Conservation (phyloP, 2,113 vertebrate genomes). For the Elephas maximus region DNA sequence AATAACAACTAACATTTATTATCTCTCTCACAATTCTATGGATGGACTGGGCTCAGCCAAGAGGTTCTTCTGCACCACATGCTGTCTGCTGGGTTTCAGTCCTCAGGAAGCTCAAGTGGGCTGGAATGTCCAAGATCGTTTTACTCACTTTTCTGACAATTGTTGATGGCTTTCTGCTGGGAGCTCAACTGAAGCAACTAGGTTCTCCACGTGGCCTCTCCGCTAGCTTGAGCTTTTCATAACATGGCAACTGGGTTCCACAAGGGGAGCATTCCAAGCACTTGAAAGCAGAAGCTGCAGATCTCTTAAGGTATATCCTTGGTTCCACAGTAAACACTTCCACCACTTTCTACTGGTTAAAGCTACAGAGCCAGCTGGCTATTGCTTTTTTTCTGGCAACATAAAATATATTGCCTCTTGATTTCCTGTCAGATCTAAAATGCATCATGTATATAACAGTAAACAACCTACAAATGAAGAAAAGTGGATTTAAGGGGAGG, state of each 20-base stretch:
- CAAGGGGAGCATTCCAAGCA: neutral
- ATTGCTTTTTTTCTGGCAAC: slow-evolving; percentile 29
- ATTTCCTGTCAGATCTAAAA: slow-evolving; percentile 65
- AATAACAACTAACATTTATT: neutral
- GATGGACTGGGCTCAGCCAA: neutral
- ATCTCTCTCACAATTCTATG: neutral
- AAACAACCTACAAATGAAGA: slow-evolving; percentile 38
- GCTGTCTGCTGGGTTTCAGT: neutral
- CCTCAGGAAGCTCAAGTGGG: neutral
- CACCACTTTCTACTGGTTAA: neutral
- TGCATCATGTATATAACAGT: neutral
- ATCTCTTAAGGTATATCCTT: neutral
- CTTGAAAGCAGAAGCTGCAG: neutral
- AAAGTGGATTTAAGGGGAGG: neutral
- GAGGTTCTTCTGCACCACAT: neutral
- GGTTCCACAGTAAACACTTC: neutral
- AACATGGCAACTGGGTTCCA: neutral
- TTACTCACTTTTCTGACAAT: too few species aligned
- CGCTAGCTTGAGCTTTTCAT: neutral
- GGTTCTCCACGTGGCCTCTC: neutral
- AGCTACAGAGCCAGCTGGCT: slow-evolving; percentile 21
- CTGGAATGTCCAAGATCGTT: neutral
- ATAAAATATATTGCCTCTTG: slow-evolving; percentile 66
- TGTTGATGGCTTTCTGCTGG: neutral
- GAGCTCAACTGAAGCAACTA: neutral